Conservation (phyloP, 2,888 invertebrate species). For the Protodeltote pygarga region DNA sequence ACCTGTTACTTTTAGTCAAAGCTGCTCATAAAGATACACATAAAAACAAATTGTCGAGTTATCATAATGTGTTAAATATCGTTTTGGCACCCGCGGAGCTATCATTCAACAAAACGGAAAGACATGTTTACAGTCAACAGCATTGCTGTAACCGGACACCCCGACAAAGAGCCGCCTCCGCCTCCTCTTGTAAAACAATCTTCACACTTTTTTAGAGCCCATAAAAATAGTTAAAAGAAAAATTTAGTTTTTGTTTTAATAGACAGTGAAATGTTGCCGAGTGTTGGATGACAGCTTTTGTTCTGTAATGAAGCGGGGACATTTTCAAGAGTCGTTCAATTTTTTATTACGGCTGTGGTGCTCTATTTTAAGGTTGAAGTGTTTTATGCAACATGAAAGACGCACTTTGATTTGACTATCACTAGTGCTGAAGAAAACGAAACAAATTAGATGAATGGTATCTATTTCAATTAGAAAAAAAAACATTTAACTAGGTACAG, state of each 20-base stretch:
- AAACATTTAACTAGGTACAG: no score
- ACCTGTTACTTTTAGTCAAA: slow-evolving; percentile 41
- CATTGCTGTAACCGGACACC: slow-evolving; percentile 74
- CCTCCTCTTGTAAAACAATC: slow-evolving; percentile 84
- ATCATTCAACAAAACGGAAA: slow-evolving; percentile 79
- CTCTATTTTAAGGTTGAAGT: slow-evolving; percentile 71
- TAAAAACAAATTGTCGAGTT: slow-evolving; percentile 37
- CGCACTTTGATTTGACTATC: slow-evolving; percentile 1
- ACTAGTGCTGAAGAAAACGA: no score
- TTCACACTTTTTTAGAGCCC: slow-evolving; percentile 84
- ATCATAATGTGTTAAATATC: slow-evolving; percentile 40
- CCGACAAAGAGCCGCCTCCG: slow-evolving; percentile 84
- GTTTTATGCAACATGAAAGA: slow-evolving; percentile 44
- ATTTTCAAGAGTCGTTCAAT: slow-evolving; percentile 74
- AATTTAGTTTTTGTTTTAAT: slow-evolving; percentile 80
- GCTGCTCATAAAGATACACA: slow-evolving; percentile 37
- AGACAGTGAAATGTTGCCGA: slow-evolving; percentile 86
- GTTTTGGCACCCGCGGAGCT: slow-evolving; percentile 76
- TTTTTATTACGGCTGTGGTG: slow-evolving; percentile 75
- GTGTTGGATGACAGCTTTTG: slow-evolving; percentile 86
- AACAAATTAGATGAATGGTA: no score
- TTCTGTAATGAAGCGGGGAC: slow-evolving; percentile 84
- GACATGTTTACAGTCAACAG: slow-evolving; percentile 85
- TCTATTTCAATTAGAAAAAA: no score
- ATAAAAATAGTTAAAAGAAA: slow-evolving; percentile 87